These are phyloP conservation scores for Tipula confusa DNA, from an alignment of 2,888 invertebrate species.

Conservation along the genomic window DNA sequence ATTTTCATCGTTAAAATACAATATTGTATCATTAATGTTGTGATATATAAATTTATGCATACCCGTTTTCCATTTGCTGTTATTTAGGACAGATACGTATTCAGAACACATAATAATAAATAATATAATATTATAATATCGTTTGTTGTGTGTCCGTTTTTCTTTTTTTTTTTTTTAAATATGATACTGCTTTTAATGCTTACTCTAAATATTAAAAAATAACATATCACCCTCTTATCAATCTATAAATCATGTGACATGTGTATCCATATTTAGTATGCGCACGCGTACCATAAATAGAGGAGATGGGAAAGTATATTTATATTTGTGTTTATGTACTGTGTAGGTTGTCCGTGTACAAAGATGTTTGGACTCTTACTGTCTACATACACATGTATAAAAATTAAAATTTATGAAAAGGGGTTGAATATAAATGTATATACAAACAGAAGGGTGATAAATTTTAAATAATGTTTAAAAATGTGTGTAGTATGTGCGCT, in stretches of 20 bases:
- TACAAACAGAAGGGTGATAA: background rate
- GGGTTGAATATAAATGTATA: background rate
- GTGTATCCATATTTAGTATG: slow-evolving; percentile 21
- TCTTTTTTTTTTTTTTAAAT: background rate
- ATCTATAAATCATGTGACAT: slow-evolving; percentile 30
- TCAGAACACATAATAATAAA: slow-evolving; percentile 3
- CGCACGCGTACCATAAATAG: background rate
- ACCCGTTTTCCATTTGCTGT: background rate
- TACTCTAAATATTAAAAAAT: background rate
- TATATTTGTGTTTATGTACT: background rate
- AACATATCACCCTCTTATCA: slow-evolving; percentile 14
- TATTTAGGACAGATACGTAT: slow-evolving; percentile 12
- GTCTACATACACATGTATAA: background rate
- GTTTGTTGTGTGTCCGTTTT: background rate
- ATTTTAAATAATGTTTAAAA: slow-evolving; percentile 20
- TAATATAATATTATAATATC: slow-evolving; percentile 14
- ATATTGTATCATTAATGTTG: background rate
- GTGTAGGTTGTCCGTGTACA: background rate
- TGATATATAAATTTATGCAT: background rate
- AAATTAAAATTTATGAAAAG: slow-evolving; percentile 15
- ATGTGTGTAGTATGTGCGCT: background rate
- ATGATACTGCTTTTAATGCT: background rate
- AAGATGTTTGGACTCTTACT: background rate
- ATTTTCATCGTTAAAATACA: background rate
- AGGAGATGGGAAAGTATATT: background rate